These are phyloP conservation scores for Stomatorhinus ivindoensis DNA, from an alignment of 2,113 vertebrate genomes.

Conservation along the genomic window DNA sequence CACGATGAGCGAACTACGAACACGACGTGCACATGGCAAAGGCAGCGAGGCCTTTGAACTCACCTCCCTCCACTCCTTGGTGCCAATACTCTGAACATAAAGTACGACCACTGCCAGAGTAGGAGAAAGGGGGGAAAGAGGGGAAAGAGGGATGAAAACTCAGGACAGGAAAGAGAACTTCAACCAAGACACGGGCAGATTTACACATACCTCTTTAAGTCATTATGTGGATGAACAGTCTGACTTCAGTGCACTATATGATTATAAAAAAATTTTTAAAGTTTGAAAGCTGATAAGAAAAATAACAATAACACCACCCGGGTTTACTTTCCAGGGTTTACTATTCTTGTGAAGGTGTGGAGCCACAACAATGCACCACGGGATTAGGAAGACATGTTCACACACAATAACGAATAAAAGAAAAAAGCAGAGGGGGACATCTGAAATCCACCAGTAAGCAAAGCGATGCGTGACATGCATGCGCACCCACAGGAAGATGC, in stretches of 20 bases:
- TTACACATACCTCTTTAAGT: not conserved
- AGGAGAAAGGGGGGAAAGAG: conserved; percentile 23
- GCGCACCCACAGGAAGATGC: not conserved
- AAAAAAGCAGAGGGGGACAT: not conserved
- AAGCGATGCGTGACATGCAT: not conserved
- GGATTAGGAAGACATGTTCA: not conserved
- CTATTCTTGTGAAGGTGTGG: not conserved
- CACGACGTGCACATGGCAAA: not conserved
- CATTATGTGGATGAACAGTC: not conserved
- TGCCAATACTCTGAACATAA: conserved; percentile 65
- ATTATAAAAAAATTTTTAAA: too few relatives aligned
- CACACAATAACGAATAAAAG: not conserved
- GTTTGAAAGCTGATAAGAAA: not conserved
- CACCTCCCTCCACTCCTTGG: conserved; percentile 79
- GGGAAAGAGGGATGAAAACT: not conserved
- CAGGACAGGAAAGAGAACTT: not conserved
- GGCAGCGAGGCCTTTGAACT: conserved; percentile 33
- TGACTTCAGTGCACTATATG: not conserved
- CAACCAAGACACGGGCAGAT: not conserved
- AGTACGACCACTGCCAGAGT: conserved; percentile 67
- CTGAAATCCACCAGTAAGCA: not conserved
- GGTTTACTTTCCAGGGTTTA: not conserved
- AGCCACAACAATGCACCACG: not conserved
- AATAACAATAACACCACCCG: not conserved
- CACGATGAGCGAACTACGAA: not conserved